Evolutionary conservation across 2,113 vertebrate genomes (phyloP).

Genomic region (Fulica atra): DNA sequence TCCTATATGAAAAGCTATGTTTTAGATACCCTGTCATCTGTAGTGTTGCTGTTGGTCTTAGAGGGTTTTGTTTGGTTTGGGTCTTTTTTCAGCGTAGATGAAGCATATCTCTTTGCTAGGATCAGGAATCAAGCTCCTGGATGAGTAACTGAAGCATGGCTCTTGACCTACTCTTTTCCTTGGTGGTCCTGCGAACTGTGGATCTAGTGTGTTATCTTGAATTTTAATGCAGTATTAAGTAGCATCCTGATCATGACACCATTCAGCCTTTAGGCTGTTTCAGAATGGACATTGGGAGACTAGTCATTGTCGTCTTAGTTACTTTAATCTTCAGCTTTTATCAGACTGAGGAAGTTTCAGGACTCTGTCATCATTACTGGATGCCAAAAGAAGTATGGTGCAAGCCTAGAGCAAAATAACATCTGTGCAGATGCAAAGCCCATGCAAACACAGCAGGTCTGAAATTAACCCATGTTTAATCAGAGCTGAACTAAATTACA

Average conservation of each 20-base stretch:
- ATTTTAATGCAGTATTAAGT: not conserved
- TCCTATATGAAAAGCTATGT: not conserved
- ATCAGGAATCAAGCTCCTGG: not conserved
- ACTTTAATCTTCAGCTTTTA: not conserved
- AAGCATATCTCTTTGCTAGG: not conserved
- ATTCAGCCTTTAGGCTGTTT: not conserved
- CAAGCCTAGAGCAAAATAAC: not conserved
- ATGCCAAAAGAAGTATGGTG: not conserved
- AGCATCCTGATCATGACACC: not conserved
- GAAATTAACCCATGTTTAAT: not conserved
- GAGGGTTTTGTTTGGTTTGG: not conserved
- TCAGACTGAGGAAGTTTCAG: not conserved
- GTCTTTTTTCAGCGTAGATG: not conserved
- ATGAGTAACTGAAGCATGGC: not conserved
- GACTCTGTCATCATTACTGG: not conserved
- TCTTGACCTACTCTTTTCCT: not conserved
- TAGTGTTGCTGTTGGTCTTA: not conserved
- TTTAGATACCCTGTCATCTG: not conserved
- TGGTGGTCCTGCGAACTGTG: not conserved
- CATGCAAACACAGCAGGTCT: not conserved
- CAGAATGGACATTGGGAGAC: not conserved
- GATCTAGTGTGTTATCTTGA: not conserved
- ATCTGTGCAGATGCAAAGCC: slow-evolving; percentile 4
- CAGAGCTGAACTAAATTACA: not conserved
- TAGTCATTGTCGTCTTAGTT: not conserved